Base-by-base conservation (phyloP, 2,797 vertebrate genomes). In the Agapornis canus region DNA sequence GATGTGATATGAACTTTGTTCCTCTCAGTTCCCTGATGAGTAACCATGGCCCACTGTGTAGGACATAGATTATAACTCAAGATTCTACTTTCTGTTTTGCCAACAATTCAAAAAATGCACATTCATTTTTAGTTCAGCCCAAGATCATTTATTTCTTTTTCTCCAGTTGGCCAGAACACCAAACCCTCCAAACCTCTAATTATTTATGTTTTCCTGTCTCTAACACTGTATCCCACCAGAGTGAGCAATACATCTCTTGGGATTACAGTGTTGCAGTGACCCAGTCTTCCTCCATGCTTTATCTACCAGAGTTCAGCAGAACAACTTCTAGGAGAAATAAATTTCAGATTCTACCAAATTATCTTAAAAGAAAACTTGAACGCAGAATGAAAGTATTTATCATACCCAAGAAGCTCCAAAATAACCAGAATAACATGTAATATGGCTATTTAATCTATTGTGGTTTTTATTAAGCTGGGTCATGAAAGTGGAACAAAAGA, bases 171-270 rank as follows among this genome's bases (percentile, higher is more conserved):
- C 45, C 65, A 89, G 71, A 35, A 77, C 49, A 83, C 45, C 49
- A 88, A 91, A 86, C n/a, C 48, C 48, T 75, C n/a, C 69, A 95
- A 92, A 88, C 91, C 75, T 88, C 84, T 65, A 86, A 75, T 91
- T 68, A 81, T 83, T 91, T 87, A 10, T 47, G 45, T 81, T 85
- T 73, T 76, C 27, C 56, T 54, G 40, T 80, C 75, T 90, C 66
- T 45, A 76, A 9, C 23, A 27, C 29, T 43, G 5, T 51, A 66
- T 70, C 60, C 48, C 40, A 81, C 35, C 37, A 90, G 42, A 78
- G 18, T 20, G 27, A 90, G 23, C 31, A 63, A 59, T 17, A 42
- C 20, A 37, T n/a, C 31, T 93, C 71, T 43, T 3, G 14, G 57
- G 73, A 93, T 60, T 54, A 17, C 5, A 39, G 26, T 69, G 59